phyloP scores from a whole-genome alignment of 92 coral and sea anemone genomes.

The Muricea muricata region DNA sequence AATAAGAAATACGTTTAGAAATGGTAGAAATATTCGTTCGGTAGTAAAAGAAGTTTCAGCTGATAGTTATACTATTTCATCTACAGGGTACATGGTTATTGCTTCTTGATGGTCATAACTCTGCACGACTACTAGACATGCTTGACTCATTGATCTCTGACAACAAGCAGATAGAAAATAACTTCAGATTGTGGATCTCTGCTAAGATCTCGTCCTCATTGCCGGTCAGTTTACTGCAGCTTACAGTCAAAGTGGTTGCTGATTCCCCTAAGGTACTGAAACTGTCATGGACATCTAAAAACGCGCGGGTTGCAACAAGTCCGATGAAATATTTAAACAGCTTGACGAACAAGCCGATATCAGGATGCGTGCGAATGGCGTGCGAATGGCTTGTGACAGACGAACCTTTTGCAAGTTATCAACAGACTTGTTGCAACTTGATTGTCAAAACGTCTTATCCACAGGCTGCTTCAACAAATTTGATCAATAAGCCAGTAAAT shows the following conservation, averaged over 20 bases:
- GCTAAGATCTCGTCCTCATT: conserved; percentile 80
- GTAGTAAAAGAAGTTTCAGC: too few relatives aligned
- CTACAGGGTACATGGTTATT: conserved; percentile 93
- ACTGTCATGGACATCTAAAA: background rate
- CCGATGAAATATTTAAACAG: too few relatives aligned
- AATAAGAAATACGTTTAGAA: background rate
- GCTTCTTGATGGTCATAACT: conserved; percentile 89
- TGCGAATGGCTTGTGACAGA: too few relatives aligned
- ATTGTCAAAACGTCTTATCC: too few relatives aligned
- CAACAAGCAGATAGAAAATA: conserved; percentile 83
- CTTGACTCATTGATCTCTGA: conserved; percentile 91
- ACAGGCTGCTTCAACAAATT: too few relatives aligned
- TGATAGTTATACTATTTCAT: background rate
- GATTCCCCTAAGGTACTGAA: conserved; percentile 92
- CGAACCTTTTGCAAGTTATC: too few relatives aligned
- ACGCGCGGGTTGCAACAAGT: too few relatives aligned
- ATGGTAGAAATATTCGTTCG: background rate
- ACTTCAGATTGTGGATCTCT: conserved; percentile 97
- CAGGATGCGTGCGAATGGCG: too few relatives aligned
- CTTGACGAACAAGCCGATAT: too few relatives aligned
- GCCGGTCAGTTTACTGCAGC: conserved; percentile 84
- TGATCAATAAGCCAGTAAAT: too few relatives aligned
- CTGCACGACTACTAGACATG: conserved; percentile 86
- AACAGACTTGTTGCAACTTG: too few relatives aligned
- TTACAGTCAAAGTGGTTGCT: conserved; percentile 89